Percentiles rank a stretch among this genome's conserved stretches.
Evolutionary conservation across 2,888 invertebrate genomes (phyloP).

Genomic region (Catocala sponsa): DNA sequence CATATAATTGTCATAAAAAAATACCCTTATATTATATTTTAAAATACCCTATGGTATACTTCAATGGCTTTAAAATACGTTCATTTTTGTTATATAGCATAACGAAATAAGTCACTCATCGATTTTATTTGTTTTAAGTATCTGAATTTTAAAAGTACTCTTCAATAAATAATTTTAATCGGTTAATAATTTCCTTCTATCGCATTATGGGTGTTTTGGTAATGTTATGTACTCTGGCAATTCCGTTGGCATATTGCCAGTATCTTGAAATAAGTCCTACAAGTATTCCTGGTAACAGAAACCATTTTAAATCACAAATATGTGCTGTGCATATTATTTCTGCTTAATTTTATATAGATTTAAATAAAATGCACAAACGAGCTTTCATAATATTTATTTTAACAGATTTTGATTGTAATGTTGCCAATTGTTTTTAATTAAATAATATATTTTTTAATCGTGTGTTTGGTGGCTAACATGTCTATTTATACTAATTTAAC

Average conservation of each 20-base stretch:
- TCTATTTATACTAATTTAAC: slow-evolving; percentile 55
- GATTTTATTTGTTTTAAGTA: slow-evolving; percentile 9
- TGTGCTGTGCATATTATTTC: not conserved
- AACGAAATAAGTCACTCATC: slow-evolving; percentile 21
- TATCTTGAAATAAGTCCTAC: not conserved
- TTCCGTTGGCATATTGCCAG: not conserved
- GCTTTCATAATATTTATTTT: slow-evolving; percentile 31
- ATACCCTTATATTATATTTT: no score
- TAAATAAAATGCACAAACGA: slow-evolving; percentile 25
- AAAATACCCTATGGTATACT: slow-evolving; percentile 11
- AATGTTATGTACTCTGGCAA: not conserved
- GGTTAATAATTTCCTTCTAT: not conserved
- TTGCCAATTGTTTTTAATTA: slow-evolving; percentile 57
- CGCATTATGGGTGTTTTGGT: not conserved
- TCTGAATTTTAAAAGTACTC: no score
- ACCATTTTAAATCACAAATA: not conserved
- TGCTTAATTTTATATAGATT: slow-evolving; percentile 15
- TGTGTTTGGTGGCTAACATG: slow-evolving; percentile 62
- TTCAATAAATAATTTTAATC: no score
- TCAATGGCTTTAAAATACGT: slow-evolving; percentile 19
- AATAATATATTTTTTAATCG: slow-evolving; percentile 38
- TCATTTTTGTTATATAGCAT: slow-evolving; percentile 10
- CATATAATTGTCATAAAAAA: no score
- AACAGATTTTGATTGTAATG: slow-evolving; percentile 41
- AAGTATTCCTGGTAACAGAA: not conserved